Evolutionary conservation across 2,888 invertebrate species (phyloP).

Genomic region (Cheilosia vulpina): DNA sequence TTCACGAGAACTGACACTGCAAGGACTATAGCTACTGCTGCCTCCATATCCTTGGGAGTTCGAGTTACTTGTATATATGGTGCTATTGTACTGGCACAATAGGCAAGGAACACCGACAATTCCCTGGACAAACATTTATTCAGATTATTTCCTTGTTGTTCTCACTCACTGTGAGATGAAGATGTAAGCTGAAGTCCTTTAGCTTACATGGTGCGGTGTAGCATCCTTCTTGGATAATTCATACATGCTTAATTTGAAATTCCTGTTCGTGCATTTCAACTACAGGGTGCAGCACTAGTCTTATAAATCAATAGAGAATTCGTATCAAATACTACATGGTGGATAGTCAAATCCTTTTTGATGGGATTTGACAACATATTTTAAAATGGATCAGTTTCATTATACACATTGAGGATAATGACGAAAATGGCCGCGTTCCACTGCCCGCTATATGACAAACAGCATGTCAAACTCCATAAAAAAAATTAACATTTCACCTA

Average conservation of each 20-base stretch:
- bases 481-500: too few relatives aligned
- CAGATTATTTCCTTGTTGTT: conserved; percentile 79
- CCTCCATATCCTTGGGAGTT: conserved; percentile 53
- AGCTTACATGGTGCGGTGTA: conserved; percentile 11
- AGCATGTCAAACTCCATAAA: too few relatives aligned
- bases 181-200: conserved; percentile 47
- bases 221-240: conserved; percentile 53
- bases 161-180: conserved; percentile 46
- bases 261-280: not conserved
- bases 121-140: conserved; percentile 82
- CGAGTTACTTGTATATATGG: conserved; percentile 19
- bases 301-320: not conserved
- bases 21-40: conserved; percentile 15
- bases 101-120: conserved; percentile 79
- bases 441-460: too few relatives aligned
- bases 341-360: too few relatives aligned
- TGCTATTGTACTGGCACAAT: conserved; percentile 37
- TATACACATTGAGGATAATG: too few relatives aligned
- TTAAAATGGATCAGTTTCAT: too few relatives aligned
- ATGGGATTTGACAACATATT: too few relatives aligned
- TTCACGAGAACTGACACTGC: conserved; percentile 45
- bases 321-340: too few relatives aligned
- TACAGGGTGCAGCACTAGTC: not conserved
- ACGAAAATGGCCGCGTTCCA: too few relatives aligned
- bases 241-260: conserved; percentile 48